Evolutionary conservation across 2,888 invertebrate genomes (phyloP).

Genomic region (Podabrus alpinus): DNA sequence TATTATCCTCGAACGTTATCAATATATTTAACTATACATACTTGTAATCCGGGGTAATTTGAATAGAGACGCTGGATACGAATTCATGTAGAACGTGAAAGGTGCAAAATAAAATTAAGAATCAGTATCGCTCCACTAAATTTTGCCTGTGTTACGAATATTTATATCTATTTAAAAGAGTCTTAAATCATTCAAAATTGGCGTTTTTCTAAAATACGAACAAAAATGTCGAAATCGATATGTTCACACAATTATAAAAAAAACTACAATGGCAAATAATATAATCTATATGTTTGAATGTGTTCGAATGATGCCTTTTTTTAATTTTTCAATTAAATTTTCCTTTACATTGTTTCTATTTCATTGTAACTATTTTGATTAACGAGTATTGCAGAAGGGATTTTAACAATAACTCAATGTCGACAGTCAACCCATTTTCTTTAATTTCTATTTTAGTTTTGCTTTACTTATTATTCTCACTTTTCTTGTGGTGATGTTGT

Average conservation of each 20-base stretch:
- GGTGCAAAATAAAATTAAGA: no score
- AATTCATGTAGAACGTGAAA: no score
- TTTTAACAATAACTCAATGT: neutral
- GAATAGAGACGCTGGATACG: no score
- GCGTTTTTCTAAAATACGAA: neutral
- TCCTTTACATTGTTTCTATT: neutral
- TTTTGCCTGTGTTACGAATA: no score
- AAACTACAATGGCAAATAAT: no score
- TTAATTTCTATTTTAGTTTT: neutral
- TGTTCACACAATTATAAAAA: no score
- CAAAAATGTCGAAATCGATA: neutral
- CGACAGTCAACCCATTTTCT: neutral
- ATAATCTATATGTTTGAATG: neutral
- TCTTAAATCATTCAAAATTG: no score
- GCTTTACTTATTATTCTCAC: neutral
- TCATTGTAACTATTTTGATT: neutral
- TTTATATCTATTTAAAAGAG: no score
- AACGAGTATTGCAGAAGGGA: neutral
- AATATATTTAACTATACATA: no score
- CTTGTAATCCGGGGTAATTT: no score
- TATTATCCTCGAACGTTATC: no score
- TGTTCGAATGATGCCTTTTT: neutral
- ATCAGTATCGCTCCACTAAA: no score
- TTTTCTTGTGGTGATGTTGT: neutral
- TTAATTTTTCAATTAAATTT: neutral